Percentiles rank a stretch among this genome's conserved stretches.
phyloP scores from a whole-genome alignment of 2,797 vertebrate genomes.

The Aplochiton taeniatus region DNA sequence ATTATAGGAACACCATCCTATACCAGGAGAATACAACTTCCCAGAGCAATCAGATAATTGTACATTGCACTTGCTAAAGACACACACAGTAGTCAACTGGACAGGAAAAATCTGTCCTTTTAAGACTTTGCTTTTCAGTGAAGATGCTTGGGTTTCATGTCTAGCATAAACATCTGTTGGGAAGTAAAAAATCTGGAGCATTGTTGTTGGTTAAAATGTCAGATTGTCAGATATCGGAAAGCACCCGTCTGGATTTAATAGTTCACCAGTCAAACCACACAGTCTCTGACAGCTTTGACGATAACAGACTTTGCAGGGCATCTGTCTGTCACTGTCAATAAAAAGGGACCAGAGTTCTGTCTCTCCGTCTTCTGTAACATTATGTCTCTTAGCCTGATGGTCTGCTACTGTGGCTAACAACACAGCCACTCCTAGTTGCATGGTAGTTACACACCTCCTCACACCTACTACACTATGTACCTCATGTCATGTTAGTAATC shows the following conservation, averaged over 20 bases:
- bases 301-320: background rate
- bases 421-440: conserved; percentile 8
- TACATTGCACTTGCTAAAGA: too few relatives aligned
- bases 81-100: too few relatives aligned
- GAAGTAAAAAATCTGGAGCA: conserved; percentile 29
- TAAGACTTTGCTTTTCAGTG: too few relatives aligned
- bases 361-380: conserved; percentile 27
- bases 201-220: conserved; percentile 39
- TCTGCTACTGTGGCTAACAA: conserved; percentile 15
- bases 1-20: too few relatives aligned
- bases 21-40: too few relatives aligned
- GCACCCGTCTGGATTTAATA: conserved; percentile 7
- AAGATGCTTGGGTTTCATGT: too few relatives aligned
- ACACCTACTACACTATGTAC: conserved; percentile 44
- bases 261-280: conserved; percentile 16
- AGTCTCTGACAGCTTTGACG: background rate
- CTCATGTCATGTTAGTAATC: conserved; percentile 38
- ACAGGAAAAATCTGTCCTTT: too few relatives aligned
- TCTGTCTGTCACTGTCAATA: conserved; percentile 21
- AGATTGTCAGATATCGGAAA: conserved; percentile 33
- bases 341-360: conserved; percentile 4
- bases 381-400: conserved; percentile 3
- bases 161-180: conserved; percentile 20
- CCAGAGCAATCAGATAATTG: too few relatives aligned
- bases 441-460: conserved; percentile 52